Evolutionary conservation across 2,888 invertebrate genomes (phyloP).

Genomic region (Philereme transversata): DNA sequence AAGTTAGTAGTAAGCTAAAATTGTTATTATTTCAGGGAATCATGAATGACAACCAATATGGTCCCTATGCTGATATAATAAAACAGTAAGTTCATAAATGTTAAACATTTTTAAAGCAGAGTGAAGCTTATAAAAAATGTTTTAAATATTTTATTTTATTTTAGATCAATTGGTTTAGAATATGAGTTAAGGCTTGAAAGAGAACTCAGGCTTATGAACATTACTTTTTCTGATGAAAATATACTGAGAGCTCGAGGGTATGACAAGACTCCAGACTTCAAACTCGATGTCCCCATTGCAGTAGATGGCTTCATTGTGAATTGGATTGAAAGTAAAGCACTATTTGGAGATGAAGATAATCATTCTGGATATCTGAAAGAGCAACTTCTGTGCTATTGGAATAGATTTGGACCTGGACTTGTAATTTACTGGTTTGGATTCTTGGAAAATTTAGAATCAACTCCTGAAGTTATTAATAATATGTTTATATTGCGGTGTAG

Average conservation of each 20-base stretch:
- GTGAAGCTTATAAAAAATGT: background rate
- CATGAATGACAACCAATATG: slow-evolving; percentile 93
- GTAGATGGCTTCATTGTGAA: slow-evolving; percentile 93
- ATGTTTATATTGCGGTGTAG: slow-evolving; percentile 82
- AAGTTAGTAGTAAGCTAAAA: too few species aligned
- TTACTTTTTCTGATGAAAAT: slow-evolving; percentile 88
- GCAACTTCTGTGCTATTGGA: slow-evolving; percentile 95
- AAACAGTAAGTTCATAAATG: slow-evolving; percentile 86
- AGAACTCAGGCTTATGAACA: slow-evolving; percentile 79
- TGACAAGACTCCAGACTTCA: slow-evolving; percentile 97
- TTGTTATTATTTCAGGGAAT: slow-evolving; percentile 85
- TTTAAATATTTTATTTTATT: slow-evolving; percentile 41
- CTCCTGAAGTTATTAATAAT: slow-evolving; percentile 85
- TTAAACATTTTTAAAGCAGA: background rate
- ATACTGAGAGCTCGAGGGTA: slow-evolving; percentile 92
- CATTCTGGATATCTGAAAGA: slow-evolving; percentile 92
- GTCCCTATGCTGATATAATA: slow-evolving; percentile 90
- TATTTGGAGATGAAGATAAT: slow-evolving; percentile 94
- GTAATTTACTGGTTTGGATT: slow-evolving; percentile 98
- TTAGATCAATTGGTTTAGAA: slow-evolving; percentile 91
- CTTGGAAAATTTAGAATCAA: slow-evolving; percentile 86
- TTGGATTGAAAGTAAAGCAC: slow-evolving; percentile 98
- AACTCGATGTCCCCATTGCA: slow-evolving; percentile 94
- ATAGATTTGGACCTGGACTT: slow-evolving; percentile 96
- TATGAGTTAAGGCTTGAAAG: slow-evolving; percentile 91